Percentiles rank a stretch among this genome's conserved stretches.
These are phyloP conservation scores for Muscidifurax raptorellus DNA, from an alignment of 1,140 invertebrate genomes.

Conservation along the genomic window DNA sequence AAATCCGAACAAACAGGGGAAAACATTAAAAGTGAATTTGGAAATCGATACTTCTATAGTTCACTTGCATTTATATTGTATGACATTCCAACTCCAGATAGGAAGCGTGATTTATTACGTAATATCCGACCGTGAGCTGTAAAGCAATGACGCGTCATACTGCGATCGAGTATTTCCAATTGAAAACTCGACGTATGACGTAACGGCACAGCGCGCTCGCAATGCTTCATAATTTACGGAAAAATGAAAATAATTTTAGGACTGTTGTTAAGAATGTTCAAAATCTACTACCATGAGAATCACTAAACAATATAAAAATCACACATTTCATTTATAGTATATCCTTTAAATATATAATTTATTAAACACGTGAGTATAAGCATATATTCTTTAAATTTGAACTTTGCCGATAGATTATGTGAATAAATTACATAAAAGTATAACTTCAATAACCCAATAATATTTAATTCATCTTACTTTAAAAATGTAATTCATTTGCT, in stretches of 20 bases:
- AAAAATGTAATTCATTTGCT: too few relatives aligned
- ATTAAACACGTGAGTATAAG: too few relatives aligned
- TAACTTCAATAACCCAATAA: too few relatives aligned
- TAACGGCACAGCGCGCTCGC: background rate
- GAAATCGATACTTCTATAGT: constrained; percentile 22
- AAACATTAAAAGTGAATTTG: background rate
- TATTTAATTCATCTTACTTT: too few relatives aligned
- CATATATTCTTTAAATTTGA: too few relatives aligned
- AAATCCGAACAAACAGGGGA: background rate
- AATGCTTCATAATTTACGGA: background rate
- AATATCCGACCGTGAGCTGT: constrained; percentile 30
- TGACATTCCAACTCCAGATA: background rate
- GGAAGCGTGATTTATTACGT: constrained; percentile 20
- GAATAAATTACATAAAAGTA: too few relatives aligned
- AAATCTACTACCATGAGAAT: background rate
- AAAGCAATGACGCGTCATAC: constrained; percentile 27
- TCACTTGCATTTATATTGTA: constrained; percentile 35
- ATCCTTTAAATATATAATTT: too few relatives aligned
- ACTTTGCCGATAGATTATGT: too few relatives aligned
- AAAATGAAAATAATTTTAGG: background rate
- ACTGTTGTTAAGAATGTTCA: background rate
- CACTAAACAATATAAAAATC: background rate
- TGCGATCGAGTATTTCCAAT: constrained; percentile 23
- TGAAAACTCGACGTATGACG: constrained; percentile 1
- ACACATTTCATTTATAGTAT: too few relatives aligned